These are phyloP conservation scores for Drosophila mayaguana DNA, from an alignment of 2,888 invertebrate species.

Conservation along the genomic window DNA sequence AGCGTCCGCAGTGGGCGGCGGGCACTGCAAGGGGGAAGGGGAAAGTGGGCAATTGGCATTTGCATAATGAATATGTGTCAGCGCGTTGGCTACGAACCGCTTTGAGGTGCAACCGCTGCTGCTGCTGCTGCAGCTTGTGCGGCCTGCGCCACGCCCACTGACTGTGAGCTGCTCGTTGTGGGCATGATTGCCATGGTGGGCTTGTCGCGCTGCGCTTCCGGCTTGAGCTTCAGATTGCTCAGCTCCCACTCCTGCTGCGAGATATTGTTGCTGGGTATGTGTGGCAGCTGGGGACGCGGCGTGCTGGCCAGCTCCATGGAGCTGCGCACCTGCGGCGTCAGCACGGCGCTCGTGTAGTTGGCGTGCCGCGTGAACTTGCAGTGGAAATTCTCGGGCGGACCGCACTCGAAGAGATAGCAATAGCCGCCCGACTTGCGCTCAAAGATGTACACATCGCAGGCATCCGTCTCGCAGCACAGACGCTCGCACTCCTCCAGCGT, in stretches of 20 bases:
- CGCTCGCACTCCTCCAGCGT: conserved; percentile 93
- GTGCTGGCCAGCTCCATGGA: conserved; percentile 68
- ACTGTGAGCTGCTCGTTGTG: conserved; percentile 23
- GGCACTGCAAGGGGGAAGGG: conserved; percentile 38
- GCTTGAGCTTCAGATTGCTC: conserved; percentile 84
- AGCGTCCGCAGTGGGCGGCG: conserved; percentile 88
- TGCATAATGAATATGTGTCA: conserved; percentile 30
- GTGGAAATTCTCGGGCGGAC: conserved; percentile 94
- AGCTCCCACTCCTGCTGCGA: conserved; percentile 85
- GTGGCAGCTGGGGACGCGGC: conserved; percentile 68
- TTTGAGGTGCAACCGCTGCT: conserved; percentile 44
- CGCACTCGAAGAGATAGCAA: conserved; percentile 96
- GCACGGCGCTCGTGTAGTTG: conserved; percentile 94
- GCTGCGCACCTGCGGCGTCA: conserved; percentile 87
- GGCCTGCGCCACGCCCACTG: conserved; percentile 47
- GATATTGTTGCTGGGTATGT: conserved; percentile 77
- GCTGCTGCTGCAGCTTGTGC: conserved; percentile 12
- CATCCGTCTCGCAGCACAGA: conserved; percentile 94
- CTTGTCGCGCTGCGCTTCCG: conserved; percentile 75
- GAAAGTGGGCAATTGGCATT: conserved; percentile 35
- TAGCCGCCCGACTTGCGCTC: conserved; percentile 94
- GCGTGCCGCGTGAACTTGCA: conserved; percentile 96
- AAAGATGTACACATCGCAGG: conserved; percentile 96
- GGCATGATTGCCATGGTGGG: conserved; percentile 36
- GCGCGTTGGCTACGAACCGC: conserved; percentile 44